These are phyloP conservation scores for Entelurus aequoreus DNA, from an alignment of 2,113 vertebrate species.

Conservation along the genomic window DNA sequence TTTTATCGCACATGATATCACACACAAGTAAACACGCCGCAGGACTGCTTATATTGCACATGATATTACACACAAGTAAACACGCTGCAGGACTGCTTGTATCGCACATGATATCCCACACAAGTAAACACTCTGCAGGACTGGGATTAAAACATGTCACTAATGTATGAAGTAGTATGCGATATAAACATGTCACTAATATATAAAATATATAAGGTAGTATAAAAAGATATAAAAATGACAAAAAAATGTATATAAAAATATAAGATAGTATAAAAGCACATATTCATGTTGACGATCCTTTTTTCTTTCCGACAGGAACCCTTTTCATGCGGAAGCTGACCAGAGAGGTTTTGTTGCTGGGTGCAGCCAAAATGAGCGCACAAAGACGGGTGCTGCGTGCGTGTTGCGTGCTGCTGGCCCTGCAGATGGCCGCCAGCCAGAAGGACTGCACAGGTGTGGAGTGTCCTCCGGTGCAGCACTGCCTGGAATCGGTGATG, in stretches of 20 bases:
- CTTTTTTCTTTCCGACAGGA: constrained; percentile 32
- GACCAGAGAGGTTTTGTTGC: not conserved
- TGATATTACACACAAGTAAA: too few species aligned
- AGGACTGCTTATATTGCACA: too few species aligned
- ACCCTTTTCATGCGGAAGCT: constrained; percentile 14
- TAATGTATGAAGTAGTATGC: not conserved
- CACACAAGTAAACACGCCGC: too few species aligned
- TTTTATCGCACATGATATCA: too few species aligned
- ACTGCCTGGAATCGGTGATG: constrained; percentile 83
- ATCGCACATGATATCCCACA: too few species aligned
- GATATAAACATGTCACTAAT: not conserved
- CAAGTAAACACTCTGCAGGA: too few species aligned
- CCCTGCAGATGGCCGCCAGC: constrained; percentile 1
- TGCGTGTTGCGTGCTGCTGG: constrained; percentile 50
- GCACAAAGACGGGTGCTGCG: constrained; percentile 28
- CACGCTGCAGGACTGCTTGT: too few species aligned
- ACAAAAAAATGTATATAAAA: too few species aligned
- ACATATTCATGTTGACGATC: constrained; percentile 19
- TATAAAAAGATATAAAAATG: too few species aligned
- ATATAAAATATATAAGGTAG: too few species aligned
- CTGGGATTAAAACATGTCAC: too few species aligned
- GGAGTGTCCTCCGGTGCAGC: constrained; percentile 75
- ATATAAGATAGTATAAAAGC: too few species aligned
- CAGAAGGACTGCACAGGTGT: constrained; percentile 81
- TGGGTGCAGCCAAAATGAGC: constrained; percentile 58